Base-by-base conservation (phyloP, 2,888 invertebrate genomes). In the Leptinotarsa juncta region DNA sequence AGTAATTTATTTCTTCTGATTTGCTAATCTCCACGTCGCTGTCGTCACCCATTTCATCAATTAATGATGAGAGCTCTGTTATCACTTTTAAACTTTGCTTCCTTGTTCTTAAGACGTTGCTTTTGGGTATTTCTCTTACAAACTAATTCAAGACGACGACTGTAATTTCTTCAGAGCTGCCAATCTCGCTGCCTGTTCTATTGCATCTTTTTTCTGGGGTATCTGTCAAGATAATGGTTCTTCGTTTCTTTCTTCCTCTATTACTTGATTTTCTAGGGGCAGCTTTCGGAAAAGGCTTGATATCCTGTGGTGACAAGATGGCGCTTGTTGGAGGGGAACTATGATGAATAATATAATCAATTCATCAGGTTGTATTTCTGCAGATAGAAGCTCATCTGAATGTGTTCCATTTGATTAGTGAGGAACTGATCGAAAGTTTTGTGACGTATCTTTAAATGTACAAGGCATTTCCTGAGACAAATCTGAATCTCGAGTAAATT, bases 181-280 rank as follows among this genome's bases (percentile, higher is more conserved):
- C n/a, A 32, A 10, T 65, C 65, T 32, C 4, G 65, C 20, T 66
- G 66, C 32, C 32, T 65, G 42, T 32, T 65, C 68, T 49, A 32
- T 75, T 10, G 72, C 32, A 53, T 50, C 23, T n/a, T 71, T 73
- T 67, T 71, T 55, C 71, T 48, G 68, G 70, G 71, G 50, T 57
- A 53, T 60, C 50, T 42, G 18, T 49, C 49, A 68, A 68, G 48
- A 55, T 65, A 26, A 57, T 20, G 50, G 67, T 50, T 65, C 7
- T 65, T 65, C 48, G 42, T 26, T 65, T 32, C 32, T 32, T 32
- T 32, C 65, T 32, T 32, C 48, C 65, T 65, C 20, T 67, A 18
- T 32, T 42, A 42, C 50, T 20, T 66, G 32, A 12, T 65, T 65
- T 66, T 62, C 32, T 67, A 57, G 48, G 48, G 65, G 4, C n/a